Evolutionary conservation across 1,140 invertebrate species (phyloP).

Genomic region (Lepidurus couesii): DNA sequence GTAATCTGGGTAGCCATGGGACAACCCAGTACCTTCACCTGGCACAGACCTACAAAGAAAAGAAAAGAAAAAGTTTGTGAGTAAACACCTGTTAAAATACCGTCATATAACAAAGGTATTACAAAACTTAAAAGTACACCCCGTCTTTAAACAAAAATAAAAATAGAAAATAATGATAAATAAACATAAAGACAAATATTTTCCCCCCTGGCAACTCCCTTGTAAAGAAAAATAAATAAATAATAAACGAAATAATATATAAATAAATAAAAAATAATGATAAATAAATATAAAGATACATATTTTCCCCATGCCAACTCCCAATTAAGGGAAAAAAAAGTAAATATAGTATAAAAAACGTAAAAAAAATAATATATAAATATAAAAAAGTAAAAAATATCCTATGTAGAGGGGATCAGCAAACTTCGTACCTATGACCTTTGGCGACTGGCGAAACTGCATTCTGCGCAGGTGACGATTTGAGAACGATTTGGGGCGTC

Average conservation of each 20-base stretch:
- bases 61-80: neutral
- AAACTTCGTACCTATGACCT: neutral
- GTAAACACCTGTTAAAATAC: neutral
- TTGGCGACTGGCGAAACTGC: neutral
- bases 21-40: slow-evolving; percentile 27
- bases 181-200: neutral
- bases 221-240: neutral
- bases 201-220: too few relatives aligned
- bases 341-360: too few relatives aligned
- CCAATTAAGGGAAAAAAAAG: too few relatives aligned
- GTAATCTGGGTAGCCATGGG: neutral
- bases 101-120: neutral
- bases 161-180: neutral
- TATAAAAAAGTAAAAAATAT: too few relatives aligned
- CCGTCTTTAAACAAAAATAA: neutral
- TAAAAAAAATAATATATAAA: too few relatives aligned
- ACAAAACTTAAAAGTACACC: neutral
- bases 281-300: neutral
- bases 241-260: neutral
- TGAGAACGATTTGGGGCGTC: neutral
- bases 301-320: too few relatives aligned
- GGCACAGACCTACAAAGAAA: slow-evolving; percentile 17
- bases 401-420: too few relatives aligned
- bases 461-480: neutral
- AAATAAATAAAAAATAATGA: neutral